Conservation (phyloP, 2,113 vertebrate species). For the Hoplias malabaricus region DNA sequence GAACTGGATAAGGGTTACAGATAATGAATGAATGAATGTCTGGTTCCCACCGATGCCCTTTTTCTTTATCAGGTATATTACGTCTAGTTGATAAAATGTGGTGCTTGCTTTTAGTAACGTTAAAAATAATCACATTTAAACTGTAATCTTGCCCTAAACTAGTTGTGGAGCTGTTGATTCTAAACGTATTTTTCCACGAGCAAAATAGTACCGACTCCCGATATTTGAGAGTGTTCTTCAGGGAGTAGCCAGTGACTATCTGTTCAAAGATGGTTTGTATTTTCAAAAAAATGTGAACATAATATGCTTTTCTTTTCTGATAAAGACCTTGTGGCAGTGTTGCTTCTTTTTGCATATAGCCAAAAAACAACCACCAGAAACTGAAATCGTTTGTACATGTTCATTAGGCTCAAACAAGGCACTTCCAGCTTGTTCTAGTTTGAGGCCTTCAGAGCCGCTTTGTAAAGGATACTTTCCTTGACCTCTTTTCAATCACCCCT, state of each 20-base stretch:
- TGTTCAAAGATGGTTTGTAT: slow-evolving; percentile 60
- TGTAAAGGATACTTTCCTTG: slow-evolving; percentile 44
- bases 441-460: slow-evolving; percentile 33
- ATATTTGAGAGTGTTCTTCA: slow-evolving; percentile 47
- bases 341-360: slow-evolving; percentile 41
- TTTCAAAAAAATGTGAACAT: slow-evolving; percentile 60
- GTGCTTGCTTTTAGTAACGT: no score
- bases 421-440: slow-evolving; percentile 14
- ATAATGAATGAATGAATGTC: no score
- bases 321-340: slow-evolving; percentile 40
- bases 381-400: slow-evolving; percentile 58
- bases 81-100: no score
- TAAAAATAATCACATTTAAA: no score
- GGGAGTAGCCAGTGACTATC: slow-evolving; percentile 44
- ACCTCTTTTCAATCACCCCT: slow-evolving; percentile 31
- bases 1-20: no score
- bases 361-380: slow-evolving; percentile 39
- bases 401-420: neutral
- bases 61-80: no score
- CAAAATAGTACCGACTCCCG: no score
- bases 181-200: no score
- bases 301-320: slow-evolving; percentile 50
- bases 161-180: no score
- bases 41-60: no score
- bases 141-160: no score